Evolutionary conservation across 2,797 vertebrate genomes (phyloP).

Genomic region (Spea hammondii): DNA sequence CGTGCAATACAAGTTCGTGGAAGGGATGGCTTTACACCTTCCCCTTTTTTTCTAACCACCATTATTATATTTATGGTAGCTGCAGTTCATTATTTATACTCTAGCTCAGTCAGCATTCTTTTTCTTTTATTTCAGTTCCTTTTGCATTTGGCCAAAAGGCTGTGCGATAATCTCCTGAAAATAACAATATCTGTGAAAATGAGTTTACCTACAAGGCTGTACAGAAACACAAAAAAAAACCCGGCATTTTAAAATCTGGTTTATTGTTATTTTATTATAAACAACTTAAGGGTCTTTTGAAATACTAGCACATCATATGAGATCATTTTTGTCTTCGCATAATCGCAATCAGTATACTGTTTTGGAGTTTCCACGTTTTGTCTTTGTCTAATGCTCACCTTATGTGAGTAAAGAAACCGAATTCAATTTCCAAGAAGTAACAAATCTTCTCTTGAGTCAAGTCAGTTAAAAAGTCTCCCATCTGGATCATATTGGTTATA

Average conservation of each 20-base stretch:
- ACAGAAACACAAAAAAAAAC: background rate
- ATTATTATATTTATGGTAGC: conserved; percentile 44
- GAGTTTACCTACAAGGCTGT: conserved; percentile 6
- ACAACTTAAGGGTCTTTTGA: conserved; percentile 25
- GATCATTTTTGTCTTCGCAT: conserved; percentile 31
- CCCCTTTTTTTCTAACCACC: conserved; percentile 41
- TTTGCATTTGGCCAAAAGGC: background rate
- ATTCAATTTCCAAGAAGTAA: conserved; percentile 35
- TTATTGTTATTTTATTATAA: conserved; percentile 35
- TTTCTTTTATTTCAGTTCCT: conserved; percentile 3
- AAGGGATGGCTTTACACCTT: conserved; percentile 21
- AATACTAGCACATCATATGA: conserved; percentile 33
- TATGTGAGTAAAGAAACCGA: conserved; percentile 28
- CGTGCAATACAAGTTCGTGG: conserved; percentile 22
- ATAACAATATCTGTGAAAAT: conserved; percentile 9
- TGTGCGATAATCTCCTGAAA: conserved; percentile 13
- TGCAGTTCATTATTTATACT: conserved; percentile 38
- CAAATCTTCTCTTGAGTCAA: conserved; percentile 31
- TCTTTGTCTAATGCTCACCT: conserved; percentile 35
- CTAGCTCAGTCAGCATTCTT: conserved; percentile 35
- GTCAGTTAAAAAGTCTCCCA: conserved; percentile 29
- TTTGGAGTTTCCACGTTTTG: conserved; percentile 29
- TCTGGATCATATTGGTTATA: conserved; percentile 40
- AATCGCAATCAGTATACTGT: conserved; percentile 13
- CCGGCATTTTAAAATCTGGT: conserved; percentile 25